phyloP scores from a whole-genome alignment of 2,113 vertebrate species.

The Ptyas mucosa region DNA sequence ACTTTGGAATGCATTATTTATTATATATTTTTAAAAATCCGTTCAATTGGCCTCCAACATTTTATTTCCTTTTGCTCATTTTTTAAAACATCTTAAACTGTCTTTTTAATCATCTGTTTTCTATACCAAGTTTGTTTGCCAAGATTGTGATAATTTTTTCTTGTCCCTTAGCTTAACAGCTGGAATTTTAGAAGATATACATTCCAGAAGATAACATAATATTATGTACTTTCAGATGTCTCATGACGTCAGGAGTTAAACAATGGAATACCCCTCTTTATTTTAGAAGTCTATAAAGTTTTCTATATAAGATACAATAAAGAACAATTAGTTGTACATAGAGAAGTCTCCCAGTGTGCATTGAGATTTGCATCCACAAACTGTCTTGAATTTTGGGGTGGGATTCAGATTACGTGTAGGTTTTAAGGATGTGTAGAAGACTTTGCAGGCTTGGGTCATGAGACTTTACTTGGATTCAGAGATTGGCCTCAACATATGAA shows the following conservation, averaged over 20 bases:
- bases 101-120: conserved; percentile 33
- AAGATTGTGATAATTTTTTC: conserved; percentile 26
- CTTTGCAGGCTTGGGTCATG: conserved; percentile 50
- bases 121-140: conserved; percentile 10
- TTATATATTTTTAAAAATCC: conserved; percentile 57
- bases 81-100: neutral
- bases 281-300: conserved; percentile 38
- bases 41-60: neutral
- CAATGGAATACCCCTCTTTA: conserved; percentile 21
- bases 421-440: conserved; percentile 34
- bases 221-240: conserved; percentile 56
- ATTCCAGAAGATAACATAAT: conserved; percentile 61
- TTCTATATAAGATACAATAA: conserved; percentile 55
- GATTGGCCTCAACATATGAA: conserved; percentile 60
- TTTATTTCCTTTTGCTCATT: conserved; percentile 21
- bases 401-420: conserved; percentile 22
- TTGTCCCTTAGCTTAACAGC: conserved; percentile 34
- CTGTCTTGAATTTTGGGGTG: conserved; percentile 1
- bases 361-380: conserved; percentile 44
- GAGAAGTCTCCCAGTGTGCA: conserved; percentile 43
- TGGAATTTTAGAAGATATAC: conserved; percentile 61
- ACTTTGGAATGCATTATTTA: conserved; percentile 58
- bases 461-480: conserved; percentile 62
- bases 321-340: conserved; percentile 58
- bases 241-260: conserved; percentile 41